These are phyloP conservation scores for Cataglyphis albicans DNA, from an alignment of 2,888 invertebrate species.

Conservation along the genomic window DNA sequence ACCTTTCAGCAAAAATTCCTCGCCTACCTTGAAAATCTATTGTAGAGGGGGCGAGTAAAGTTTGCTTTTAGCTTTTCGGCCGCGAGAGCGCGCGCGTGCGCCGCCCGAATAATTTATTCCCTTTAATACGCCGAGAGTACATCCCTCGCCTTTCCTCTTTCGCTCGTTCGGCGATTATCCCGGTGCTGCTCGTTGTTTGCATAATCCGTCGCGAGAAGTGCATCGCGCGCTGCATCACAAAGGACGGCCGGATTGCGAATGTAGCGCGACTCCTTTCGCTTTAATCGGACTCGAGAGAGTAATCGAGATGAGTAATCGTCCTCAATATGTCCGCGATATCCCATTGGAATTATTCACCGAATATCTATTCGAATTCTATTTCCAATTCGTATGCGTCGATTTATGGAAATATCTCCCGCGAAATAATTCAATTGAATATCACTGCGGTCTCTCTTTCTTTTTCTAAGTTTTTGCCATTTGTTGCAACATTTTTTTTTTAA, in stretches of 20 bases:
- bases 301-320: slow-evolving; percentile 9
- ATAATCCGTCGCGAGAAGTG: slow-evolving; percentile 39
- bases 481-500: neutral
- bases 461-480: neutral
- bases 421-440: neutral
- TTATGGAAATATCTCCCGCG: neutral
- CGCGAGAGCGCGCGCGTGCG: neutral
- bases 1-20: slow-evolving; percentile 13
- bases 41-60: neutral
- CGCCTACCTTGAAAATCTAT: slow-evolving; percentile 37
- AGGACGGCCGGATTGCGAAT: neutral
- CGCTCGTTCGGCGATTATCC: slow-evolving; percentile 35
- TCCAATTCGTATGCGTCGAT: neutral
- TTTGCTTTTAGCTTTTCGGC: slow-evolving; percentile 4
- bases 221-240: slow-evolving; percentile 41
- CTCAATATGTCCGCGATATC: neutral
- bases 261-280: neutral
- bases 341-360: slow-evolving; percentile 8
- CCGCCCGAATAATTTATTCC: slow-evolving; percentile 38
- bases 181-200: slow-evolving; percentile 32
- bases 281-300: slow-evolving; percentile 8
- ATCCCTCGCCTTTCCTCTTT: neutral
- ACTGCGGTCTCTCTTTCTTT: neutral
- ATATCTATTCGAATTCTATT: slow-evolving; percentile 5
- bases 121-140: slow-evolving; percentile 29